Evolutionary conservation across 2,888 invertebrate species (phyloP), one percentile per base, ranked within the genome.

Genomic region (Hoplodrina ambigua): DNA sequence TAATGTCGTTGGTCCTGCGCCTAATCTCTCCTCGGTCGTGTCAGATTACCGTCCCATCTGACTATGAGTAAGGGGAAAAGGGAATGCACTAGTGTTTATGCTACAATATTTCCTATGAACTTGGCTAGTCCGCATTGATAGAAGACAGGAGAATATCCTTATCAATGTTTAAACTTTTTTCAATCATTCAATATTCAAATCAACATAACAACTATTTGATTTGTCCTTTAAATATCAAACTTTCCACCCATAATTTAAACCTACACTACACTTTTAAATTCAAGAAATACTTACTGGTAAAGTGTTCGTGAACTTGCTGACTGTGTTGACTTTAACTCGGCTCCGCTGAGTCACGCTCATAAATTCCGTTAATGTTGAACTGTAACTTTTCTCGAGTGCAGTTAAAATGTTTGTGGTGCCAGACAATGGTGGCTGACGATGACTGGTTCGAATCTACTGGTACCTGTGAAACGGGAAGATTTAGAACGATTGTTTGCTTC

Each of bases 351-450:
- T 80, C 80, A 80, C 68, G 70, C 69, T 66, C 62, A 57, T 71
- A 80, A 78, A 74, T 80, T 69, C 70, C 69, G 59, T 68, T 72
- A 78, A 53, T 59, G 58, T 62, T 68, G 25, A 73, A 77, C 56
- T 72, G 79, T 79, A 68, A 79, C 78, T 78, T 75, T 75, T 72
- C 75, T 79, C 25, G 63, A 78, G 80, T 80, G 78, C 59, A 68
- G 72, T 80, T 75, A 57, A 75, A 78, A 79, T 75, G 67, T 72
- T 72, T 75, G 61, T 46, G 33, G 49, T 56, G 54, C 13, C 61
- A 62, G 58, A 78, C 70, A 79, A 75, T 79, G 66, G 54, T 41
- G 46, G 56, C 44, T 64, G 61, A 20, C 57, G 62, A 62, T 77
- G 77, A 79, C 78, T 79, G 46, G 50, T 54, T 25, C 37, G 52